Conservation (phyloP, 2,797 vertebrate species). For the Thamnophis elegans region DNA sequence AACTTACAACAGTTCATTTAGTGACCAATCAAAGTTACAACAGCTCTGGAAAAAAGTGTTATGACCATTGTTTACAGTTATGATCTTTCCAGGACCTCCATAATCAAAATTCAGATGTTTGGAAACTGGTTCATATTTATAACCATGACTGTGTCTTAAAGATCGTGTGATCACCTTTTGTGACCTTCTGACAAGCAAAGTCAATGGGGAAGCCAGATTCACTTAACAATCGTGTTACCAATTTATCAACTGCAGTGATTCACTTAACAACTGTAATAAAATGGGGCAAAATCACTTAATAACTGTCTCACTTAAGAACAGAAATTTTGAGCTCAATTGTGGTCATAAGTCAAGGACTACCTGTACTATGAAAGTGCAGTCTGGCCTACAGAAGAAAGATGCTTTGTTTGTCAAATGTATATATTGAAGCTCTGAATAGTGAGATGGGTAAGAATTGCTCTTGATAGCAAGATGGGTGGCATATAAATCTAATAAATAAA, state of each 20-base stretch:
- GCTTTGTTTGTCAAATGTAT: neutral
- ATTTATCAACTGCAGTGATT: neutral
- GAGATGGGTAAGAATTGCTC: no score
- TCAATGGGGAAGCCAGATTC: neutral
- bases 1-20: neutral
- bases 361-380: neutral
- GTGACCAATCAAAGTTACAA: neutral
- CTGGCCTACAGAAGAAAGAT: neutral
- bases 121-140: neutral
- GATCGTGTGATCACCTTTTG: neutral
- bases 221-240: no score
- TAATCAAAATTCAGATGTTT: neutral
- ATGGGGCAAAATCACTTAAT: no score
- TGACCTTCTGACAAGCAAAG: neutral
- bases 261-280: neutral
- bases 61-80: neutral
- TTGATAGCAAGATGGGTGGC: no score
- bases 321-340: neutral
- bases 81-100: neutral
- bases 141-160: neutral
- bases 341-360: neutral
- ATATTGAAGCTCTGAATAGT: neutral
- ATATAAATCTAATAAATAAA: no score
- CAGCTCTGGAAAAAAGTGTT: neutral
- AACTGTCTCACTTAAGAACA: no score